Conservation (phyloP, 2,888 invertebrate genomes). For the Melanargia galathea region DNA sequence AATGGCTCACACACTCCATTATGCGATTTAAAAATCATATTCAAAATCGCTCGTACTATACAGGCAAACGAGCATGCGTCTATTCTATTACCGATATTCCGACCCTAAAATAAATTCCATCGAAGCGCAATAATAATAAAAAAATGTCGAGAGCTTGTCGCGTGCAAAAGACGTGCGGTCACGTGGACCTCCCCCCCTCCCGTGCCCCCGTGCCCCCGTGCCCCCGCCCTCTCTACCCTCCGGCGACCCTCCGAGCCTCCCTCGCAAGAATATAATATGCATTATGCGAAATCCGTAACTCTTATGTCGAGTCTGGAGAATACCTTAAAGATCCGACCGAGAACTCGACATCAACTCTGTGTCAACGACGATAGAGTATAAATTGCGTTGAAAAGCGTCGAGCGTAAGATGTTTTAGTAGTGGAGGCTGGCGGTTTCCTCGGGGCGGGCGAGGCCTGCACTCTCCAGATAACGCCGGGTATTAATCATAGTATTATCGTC, state of each 20-base stretch:
- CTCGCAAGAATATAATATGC: conserved; percentile 76
- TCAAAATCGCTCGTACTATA: conserved; percentile 73
- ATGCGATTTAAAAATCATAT: conserved; percentile 80
- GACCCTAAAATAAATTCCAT: conserved; percentile 75
- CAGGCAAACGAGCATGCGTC: conserved; percentile 68
- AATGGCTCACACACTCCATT: conserved; percentile 73
- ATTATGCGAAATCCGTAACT: conserved; percentile 83
- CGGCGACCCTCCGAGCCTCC: conserved; percentile 41
- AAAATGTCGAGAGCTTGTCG: conserved; percentile 81
- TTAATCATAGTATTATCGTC: conserved; percentile 82
- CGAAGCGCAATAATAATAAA: conserved; percentile 82
- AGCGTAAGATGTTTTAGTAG: conserved; percentile 42
- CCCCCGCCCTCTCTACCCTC: conserved; percentile 45
- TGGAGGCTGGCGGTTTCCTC: conserved; percentile 49
- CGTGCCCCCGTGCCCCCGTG: conserved; percentile 34
- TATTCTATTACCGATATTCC: conserved; percentile 68
- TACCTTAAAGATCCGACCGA: conserved; percentile 59
- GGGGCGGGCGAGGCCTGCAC: conserved; percentile 73
- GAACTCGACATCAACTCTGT: conserved; percentile 44
- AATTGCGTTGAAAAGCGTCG: conserved; percentile 4
- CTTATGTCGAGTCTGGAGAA: conserved; percentile 72
- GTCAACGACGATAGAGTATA: conserved; percentile 30
- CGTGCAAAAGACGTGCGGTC: conserved; percentile 81
- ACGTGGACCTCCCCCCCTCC: conserved; percentile 56
- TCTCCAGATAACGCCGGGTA: conserved; percentile 79